A percentile compares a stretch with the other conserved stretches of the same genome.
Conservation (phyloP, 2,113 vertebrate species). For the Melospiza melodia region DNA sequence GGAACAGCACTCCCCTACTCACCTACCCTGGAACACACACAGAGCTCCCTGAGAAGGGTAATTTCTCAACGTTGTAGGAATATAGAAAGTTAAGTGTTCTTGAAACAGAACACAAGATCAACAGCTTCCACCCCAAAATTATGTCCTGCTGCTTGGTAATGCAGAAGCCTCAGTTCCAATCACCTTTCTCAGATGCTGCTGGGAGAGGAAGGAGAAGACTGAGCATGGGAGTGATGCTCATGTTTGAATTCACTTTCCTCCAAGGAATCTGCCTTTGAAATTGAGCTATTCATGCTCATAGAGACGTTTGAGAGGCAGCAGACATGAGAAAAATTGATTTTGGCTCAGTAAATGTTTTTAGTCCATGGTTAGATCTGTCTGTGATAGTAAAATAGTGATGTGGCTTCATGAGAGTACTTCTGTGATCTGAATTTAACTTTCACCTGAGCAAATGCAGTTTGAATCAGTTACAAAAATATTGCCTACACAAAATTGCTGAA, state of each 20-base stretch:
- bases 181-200: neutral
- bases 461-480: neutral
- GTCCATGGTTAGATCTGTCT: neutral
- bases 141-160: neutral
- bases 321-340: neutral
- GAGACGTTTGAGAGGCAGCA: neutral
- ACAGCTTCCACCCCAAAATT: neutral
- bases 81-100: neutral
- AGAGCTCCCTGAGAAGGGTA: neutral
- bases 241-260: neutral
- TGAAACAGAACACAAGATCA: neutral
- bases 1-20: neutral
- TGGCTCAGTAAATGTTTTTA: neutral
- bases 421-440: neutral
- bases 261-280: neutral
- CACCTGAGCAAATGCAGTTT: neutral
- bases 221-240: neutral
- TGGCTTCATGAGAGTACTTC: neutral
- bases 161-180: neutral
- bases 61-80: neutral
- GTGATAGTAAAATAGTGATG: neutral
- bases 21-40: accelerated
- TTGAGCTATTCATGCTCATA: neutral
- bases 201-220: neutral
- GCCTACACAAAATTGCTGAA: accelerated